Percentiles rank a stretch among this genome's conserved stretches.
phyloP scores from a whole-genome alignment of 2,113 vertebrate species.

The Saccopteryx leptura region DNA sequence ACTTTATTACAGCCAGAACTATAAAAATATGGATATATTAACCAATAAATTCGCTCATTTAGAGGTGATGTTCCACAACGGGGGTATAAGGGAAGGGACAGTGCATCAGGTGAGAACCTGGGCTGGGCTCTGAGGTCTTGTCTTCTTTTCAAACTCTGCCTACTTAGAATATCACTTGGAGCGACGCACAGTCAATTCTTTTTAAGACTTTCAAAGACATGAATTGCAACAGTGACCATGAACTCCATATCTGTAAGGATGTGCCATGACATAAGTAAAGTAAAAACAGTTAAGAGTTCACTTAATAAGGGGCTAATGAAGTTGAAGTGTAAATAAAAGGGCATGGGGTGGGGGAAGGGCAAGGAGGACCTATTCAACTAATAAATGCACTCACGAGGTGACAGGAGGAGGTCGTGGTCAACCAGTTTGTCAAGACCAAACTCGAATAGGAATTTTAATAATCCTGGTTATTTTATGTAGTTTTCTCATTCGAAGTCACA shows the following conservation, averaged over 20 bases:
- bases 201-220: background rate
- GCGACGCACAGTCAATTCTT: background rate
- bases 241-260: background rate
- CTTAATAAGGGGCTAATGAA: background rate
- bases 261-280: background rate
- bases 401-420: background rate
- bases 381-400: background rate
- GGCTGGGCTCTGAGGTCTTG: background rate
- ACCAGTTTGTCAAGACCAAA: background rate
- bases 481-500: conserved; percentile 71
- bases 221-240: background rate
- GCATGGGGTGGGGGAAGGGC: too few relatives aligned
- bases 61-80: background rate
- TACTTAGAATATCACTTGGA: background rate
- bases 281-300: background rate
- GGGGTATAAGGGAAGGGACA: background rate
- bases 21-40: background rate
- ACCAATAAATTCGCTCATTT: background rate
- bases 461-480: conserved; percentile 55
- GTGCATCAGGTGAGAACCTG: background rate
- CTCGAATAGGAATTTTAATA: background rate
- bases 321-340: background rate
- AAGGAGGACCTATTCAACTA: background rate
- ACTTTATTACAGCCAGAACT: background rate
- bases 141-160: background rate